Evolutionary conservation across 2,888 invertebrate genomes (phyloP).

Genomic region (Tetanocera ferruginea): DNA sequence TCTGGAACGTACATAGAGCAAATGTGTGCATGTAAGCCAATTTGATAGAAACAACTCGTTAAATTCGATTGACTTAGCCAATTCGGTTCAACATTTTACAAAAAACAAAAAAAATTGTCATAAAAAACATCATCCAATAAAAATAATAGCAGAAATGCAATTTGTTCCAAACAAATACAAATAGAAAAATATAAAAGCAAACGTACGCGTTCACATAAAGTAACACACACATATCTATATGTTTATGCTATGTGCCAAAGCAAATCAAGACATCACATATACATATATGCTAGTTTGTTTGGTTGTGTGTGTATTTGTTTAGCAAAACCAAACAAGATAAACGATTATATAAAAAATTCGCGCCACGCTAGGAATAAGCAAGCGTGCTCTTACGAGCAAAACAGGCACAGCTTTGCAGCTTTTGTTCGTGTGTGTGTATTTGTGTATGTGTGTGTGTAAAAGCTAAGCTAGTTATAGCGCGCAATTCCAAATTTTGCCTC

Average conservation of each 20-base stretch:
- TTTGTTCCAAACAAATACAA: not conserved
- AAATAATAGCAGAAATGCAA: not conserved
- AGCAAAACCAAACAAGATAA: not conserved
- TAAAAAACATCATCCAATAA: not conserved
- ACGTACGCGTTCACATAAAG: not conserved
- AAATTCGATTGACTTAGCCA: not conserved
- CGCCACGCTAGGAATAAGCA: not conserved
- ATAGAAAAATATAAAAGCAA: not conserved
- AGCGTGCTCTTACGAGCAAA: not conserved
- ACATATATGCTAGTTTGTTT: too few relatives aligned
- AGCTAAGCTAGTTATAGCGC: not conserved
- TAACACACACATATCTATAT: too few relatives aligned
- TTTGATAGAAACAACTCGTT: not conserved
- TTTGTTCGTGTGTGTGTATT: not conserved
- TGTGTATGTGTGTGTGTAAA: not conserved
- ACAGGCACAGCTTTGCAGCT: not conserved
- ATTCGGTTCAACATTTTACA: not conserved
- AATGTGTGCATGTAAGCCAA: not conserved
- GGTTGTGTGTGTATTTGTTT: not conserved
- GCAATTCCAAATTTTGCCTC: not conserved
- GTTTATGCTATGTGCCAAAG: too few relatives aligned
- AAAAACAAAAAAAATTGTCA: too few relatives aligned
- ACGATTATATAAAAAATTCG: not conserved
- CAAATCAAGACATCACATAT: too few relatives aligned
- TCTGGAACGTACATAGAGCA: too few relatives aligned